Evolutionary conservation across 1,140 invertebrate genomes (phyloP).

Genomic region (Dolichoris vasculosae): DNA sequence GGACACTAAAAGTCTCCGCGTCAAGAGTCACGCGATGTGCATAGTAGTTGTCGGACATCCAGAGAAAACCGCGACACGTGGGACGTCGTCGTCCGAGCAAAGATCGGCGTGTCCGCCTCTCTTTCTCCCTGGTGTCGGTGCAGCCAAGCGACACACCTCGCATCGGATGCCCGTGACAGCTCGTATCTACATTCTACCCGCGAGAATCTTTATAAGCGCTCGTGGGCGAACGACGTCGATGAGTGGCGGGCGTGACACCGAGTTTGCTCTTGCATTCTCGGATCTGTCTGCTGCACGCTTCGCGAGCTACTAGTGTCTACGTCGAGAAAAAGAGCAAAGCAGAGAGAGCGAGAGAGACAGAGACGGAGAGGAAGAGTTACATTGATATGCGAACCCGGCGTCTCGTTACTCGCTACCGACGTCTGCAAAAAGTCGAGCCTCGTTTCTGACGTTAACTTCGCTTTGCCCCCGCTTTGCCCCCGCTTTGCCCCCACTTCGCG

Average conservation of each 20-base stretch:
- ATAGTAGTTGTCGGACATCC: conserved; percentile 48
- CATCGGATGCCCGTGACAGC: conserved; percentile 57
- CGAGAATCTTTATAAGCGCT: conserved; percentile 66
- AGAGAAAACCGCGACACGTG: conserved; percentile 12
- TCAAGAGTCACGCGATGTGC: conserved; percentile 40
- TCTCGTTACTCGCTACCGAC: conserved; percentile 57
- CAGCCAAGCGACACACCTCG: not conserved
- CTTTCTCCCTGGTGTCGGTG: conserved; percentile 50
- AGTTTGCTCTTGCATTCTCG: conserved; percentile 54
- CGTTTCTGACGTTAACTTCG: not conserved
- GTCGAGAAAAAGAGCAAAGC: not conserved
- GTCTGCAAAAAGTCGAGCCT: conserved; percentile 48
- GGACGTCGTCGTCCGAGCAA: conserved; percentile 18
- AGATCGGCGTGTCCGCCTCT: conserved; percentile 49
- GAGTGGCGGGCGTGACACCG: conserved; percentile 65
- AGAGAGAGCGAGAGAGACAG: not conserved
- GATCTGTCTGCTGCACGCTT: conserved; percentile 11
- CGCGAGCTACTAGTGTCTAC: not conserved
- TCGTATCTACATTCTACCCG: conserved; percentile 66
- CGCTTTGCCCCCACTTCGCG: no score
- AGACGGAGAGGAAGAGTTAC: not conserved
- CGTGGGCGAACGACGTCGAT: conserved; percentile 67
- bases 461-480: no score
- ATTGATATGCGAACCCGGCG: conserved; percentile 57
- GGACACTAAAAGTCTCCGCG: not conserved